These are phyloP conservation scores for Heliocidaris erythrogramma DNA, from an alignment of 35 echinoderm and acorn worm species.

Conservation along the genomic window DNA sequence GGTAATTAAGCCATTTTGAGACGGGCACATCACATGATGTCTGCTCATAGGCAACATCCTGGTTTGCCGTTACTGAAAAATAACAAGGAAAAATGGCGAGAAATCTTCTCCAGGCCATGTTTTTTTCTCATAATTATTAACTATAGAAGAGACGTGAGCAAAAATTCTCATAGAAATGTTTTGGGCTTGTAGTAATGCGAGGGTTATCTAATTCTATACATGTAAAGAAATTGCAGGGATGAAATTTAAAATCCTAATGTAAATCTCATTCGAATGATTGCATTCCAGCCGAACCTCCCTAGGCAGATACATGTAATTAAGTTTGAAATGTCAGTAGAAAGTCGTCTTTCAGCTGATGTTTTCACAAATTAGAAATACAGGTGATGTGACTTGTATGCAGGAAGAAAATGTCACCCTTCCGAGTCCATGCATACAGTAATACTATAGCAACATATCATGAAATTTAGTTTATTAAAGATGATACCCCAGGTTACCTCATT, in stretches of 20 bases:
- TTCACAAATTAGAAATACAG: background rate
- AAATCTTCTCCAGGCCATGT: background rate
- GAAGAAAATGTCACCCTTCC: background rate
- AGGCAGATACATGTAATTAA: constrained; percentile 18
- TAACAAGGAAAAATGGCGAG: background rate
- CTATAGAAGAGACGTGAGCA: background rate
- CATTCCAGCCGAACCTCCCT: background rate
- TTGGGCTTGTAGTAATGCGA: too few relatives aligned
- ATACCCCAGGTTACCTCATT: background rate
- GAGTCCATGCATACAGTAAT: background rate
- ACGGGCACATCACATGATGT: background rate
- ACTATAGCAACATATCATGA: background rate
- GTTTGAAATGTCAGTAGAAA: background rate
- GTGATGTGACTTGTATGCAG: background rate
- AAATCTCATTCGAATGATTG: background rate
- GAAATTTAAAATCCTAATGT: background rate
- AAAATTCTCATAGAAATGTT: too few relatives aligned
- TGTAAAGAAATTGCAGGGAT: background rate
- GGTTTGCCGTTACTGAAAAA: background rate
- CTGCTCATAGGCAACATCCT: background rate
- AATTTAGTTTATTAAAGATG: background rate
- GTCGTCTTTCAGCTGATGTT: background rate
- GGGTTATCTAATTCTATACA: background rate
- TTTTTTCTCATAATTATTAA: background rate
- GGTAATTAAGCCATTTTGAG: background rate